Percentiles rank a stretch among this genome's conserved stretches.
phyloP scores from a whole-genome alignment of 2,113 vertebrate genomes.

The Sphyrna mokarran region DNA sequence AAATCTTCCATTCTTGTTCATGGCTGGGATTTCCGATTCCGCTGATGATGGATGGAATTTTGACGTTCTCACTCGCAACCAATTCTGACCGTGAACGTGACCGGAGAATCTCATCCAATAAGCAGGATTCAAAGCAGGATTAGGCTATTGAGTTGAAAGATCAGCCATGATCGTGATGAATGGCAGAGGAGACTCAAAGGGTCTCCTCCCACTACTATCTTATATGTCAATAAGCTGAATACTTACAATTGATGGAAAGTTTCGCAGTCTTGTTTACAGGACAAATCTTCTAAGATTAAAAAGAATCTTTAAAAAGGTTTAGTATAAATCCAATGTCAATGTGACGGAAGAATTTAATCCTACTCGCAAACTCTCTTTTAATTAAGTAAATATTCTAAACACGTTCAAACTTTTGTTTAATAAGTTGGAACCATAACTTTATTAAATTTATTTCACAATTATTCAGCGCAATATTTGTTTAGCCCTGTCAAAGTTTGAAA shows the following conservation, averaged over 20 bases:
- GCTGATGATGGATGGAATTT: too few relatives aligned
- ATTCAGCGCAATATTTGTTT: background rate
- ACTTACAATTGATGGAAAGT: background rate
- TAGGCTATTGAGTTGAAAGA: too few relatives aligned
- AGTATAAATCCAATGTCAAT: background rate
- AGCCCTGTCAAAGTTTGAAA: background rate
- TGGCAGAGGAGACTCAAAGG: too few relatives aligned
- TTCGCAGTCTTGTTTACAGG: background rate
- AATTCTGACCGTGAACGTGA: too few relatives aligned
- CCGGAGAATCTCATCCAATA: background rate
- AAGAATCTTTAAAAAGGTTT: background rate
- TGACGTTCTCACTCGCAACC: too few relatives aligned
- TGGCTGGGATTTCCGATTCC: too few relatives aligned
- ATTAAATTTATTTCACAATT: background rate
- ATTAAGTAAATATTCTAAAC: background rate
- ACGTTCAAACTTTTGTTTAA: background rate
- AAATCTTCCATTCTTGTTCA: too few relatives aligned
- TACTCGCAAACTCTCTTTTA: background rate
- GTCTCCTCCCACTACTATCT: too few relatives aligned
- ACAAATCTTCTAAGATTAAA: background rate
- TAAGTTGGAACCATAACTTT: background rate
- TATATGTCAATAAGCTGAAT: background rate
- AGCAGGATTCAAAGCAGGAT: background rate
- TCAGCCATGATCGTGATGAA: too few relatives aligned
- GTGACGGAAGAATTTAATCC: background rate